Conservation (phyloP, 2,113 vertebrate genomes). For the Egretta garzetta region DNA sequence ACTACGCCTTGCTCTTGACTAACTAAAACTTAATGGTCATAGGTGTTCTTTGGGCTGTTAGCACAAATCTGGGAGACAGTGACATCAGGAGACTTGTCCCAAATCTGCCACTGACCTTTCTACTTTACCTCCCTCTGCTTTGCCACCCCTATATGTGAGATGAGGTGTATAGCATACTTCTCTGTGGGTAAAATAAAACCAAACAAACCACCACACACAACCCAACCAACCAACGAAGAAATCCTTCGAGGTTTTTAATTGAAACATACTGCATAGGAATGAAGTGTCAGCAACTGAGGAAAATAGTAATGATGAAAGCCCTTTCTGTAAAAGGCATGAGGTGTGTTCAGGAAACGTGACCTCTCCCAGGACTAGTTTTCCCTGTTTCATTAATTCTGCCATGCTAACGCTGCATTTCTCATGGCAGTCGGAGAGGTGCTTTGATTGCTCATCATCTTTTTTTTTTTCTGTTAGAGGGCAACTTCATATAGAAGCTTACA, state of each 20-base stretch:
- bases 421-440: neutral
- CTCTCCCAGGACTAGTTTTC: slow-evolving; percentile 6
- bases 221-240: neutral
- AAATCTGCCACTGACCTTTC: neutral
- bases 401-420: neutral
- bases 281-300: neutral
- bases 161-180: neutral
- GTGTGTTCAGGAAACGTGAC: neutral
- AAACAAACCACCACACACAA: neutral
- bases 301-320: neutral
- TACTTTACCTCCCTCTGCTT: neutral
- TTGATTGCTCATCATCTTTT: neutral
- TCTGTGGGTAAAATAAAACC: neutral
- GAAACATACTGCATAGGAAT: neutral
- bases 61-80: neutral
- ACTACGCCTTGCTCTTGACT: neutral
- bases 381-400: neutral
- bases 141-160: neutral
- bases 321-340: neutral
- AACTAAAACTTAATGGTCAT: neutral
- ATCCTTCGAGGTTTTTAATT: neutral
- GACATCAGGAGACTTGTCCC: neutral
- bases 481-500: neutral
- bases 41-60: neutral
- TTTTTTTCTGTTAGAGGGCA: neutral